These are phyloP conservation scores for Sceloporus undulatus DNA, from an alignment of 2,113 vertebrate genomes.

Conservation along the genomic window DNA sequence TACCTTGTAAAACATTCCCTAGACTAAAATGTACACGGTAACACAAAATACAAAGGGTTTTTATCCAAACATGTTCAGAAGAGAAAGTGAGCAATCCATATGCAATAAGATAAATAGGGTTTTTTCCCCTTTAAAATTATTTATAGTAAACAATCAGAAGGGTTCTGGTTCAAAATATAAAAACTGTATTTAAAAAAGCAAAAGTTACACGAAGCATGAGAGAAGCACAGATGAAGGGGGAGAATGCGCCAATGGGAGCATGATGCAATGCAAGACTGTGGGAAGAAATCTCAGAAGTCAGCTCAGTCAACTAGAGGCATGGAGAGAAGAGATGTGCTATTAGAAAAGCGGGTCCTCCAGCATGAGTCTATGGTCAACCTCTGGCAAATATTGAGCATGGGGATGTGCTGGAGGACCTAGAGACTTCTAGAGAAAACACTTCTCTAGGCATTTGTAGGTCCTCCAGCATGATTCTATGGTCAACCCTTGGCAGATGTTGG, in stretches of 20 bases:
- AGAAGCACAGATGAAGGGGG: slow-evolving; percentile 42
- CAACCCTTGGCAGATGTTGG: too few relatives aligned
- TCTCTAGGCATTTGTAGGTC: too few relatives aligned
- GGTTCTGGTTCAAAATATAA: slow-evolving; percentile 69
- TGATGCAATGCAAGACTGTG: slow-evolving; percentile 83
- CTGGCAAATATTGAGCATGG: too few relatives aligned
- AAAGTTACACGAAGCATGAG: slow-evolving; percentile 61
- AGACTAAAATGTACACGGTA: slow-evolving; percentile 78
- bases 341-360: background rate
- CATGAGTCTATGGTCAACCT: too few relatives aligned
- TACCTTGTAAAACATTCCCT: slow-evolving; percentile 73
- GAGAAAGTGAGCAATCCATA: slow-evolving; percentile 67
- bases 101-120: slow-evolving; percentile 73
- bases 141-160: slow-evolving; percentile 74
- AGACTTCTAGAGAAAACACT: too few relatives aligned
- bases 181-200: slow-evolving; percentile 42
- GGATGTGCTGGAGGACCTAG: too few relatives aligned
- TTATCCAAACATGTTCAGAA: slow-evolving; percentile 72
- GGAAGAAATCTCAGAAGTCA: slow-evolving; percentile 75
- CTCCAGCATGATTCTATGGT: too few relatives aligned
- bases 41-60: slow-evolving; percentile 84
- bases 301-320: slow-evolving; percentile 59
- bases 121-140: slow-evolving; percentile 71
- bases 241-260: slow-evolving; percentile 54
- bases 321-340: slow-evolving; percentile 12